A percentile compares a stretch with the other conserved stretches of the same genome.
Evolutionary conservation across 2,113 vertebrate species (phyloP).

Genomic region (Atrichornis clamosus): DNA sequence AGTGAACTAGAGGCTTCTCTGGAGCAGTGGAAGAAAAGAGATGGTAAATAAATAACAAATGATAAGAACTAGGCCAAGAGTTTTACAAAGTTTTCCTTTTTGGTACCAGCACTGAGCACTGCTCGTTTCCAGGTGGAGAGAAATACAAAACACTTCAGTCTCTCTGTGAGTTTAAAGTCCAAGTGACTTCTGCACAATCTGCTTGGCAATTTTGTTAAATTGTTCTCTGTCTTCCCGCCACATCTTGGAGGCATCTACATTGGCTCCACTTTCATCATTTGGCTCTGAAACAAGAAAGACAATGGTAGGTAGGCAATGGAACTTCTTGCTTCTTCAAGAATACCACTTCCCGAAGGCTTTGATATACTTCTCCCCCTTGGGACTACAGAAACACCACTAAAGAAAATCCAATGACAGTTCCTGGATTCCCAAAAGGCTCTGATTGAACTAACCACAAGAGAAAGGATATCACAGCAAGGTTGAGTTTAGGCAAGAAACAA

Average conservation of each 20-base stretch:
- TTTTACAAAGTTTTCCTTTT: conserved; percentile 43
- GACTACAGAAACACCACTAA: not conserved
- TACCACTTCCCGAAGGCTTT: not conserved
- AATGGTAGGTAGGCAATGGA: not conserved
- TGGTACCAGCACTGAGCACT: conserved; percentile 53
- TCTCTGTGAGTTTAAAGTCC: conserved; percentile 75
- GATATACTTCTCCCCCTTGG: not conserved
- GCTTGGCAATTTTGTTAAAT: conserved; percentile 89
- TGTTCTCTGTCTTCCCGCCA: conserved; percentile 95
- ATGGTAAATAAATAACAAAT: not conserved
- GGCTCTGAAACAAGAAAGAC: conserved; percentile 80
- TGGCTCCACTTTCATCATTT: conserved; percentile 95
- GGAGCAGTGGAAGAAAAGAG: not conserved
- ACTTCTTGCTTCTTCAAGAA: not conserved
- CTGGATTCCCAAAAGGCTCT: not conserved
- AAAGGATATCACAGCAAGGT: not conserved
- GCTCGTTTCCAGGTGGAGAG: not conserved
- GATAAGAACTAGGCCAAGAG: conserved; percentile 3
- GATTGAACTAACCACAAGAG: not conserved
- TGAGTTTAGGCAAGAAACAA: not conserved
- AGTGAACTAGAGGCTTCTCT: conserved; percentile 31
- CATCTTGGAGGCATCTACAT: conserved; percentile 97
- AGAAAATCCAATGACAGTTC: not conserved
- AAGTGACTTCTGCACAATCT: conserved; percentile 92
- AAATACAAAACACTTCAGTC: conserved; percentile 41